Base-by-base conservation (phyloP, 1,140 invertebrate species). In the Papilio aristodemus region DNA sequence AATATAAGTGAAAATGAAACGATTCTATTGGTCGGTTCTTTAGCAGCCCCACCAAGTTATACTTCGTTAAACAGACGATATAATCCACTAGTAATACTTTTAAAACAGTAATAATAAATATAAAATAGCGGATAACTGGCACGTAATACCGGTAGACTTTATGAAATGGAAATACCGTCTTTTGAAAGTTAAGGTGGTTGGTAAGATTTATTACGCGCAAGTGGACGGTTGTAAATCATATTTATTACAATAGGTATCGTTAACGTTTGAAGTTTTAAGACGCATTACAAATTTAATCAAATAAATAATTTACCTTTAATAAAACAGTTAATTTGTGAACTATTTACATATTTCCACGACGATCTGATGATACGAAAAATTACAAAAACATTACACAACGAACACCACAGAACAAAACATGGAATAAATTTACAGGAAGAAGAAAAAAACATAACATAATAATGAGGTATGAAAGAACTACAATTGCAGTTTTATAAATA, bases 211-310 rank as follows among this genome's bases (percentile, higher is more conserved):
- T 38, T 22, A 14, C 27, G 14, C 14, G 17, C 59, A 1, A 59
- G 59, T 38, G 36, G 14, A 19, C 0, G 14, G 11, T 17, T 37
- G 10, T 62, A 62, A 62, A 62, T 62, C 59, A 62, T 62, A 62
- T 62, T 62, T 62, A 39, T 62, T 62, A 62, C 59, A 62, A 62
- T 62, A 37, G 36, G 9, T 17, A 38, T 62, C 59, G 36, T 62
- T 62, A 62, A 36, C 27, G 59, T 19, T 62, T 62, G 59, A 62
- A 37, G 19, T 54, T 22, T 54, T 54, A 54, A 54, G 46, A 25
- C 46, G 46, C 19, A 38, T 9, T 36, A 36, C n/a, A n/a, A 59
- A 14, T 36, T 36, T 27, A 36, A 59, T 36, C 27, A 32, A 59
- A 36, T 59, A 14, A 36, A 36, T 14, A 25, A 32, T 59, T 59